Evolutionary conservation across 2,113 vertebrate species (phyloP), one percentile per base, ranked within the genome.

Genomic region (Osmerus mordax): DNA sequence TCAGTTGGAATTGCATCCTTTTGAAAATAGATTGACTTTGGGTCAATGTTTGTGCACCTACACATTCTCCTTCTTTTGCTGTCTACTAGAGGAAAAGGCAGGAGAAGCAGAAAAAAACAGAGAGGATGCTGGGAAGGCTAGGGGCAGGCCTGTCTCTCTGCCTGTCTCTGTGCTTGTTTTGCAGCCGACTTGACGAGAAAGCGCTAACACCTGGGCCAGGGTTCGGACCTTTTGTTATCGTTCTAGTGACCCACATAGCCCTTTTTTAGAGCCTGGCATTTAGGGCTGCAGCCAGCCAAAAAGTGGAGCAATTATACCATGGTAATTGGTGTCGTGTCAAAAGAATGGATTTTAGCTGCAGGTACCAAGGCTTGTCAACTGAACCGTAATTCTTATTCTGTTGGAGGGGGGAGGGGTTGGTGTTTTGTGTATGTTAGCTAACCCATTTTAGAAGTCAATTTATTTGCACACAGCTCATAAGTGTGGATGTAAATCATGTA

Each of bases 221-320:
- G 61, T 81, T 83, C 71, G 62, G 61, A 65, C 70, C 75, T 78
- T 81, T 85, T 86, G 87, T 87, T 84, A 81, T 78, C 75, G 80
- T 84, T 74, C 78, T 71, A 79, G 83, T 92, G 89, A 91, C 89
- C 89, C 81, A 90, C 77, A 89, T 88, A 77, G 18, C 3, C 60
- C 75, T 83, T 83, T 84, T 83, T 87, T 86, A 81, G 72, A 83
- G 79, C 74, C 47, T 86, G 81, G 83, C 82, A 81, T 86, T 87
- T 78, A 78, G 65, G 41, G 70, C 74, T 73, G 65, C 54, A 28
- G 77, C 73, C 7, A 23, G 56, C 74, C 75, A 59, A 61, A 56
- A 90, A 88, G 82, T 78, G 75, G 84, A 79, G 23, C 78, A 69
- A 85, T 87, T 83, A 84, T 29, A 73, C 75, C 68, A 64, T n/a